Conservation (phyloP, 2,797 vertebrate genomes). For the Remorina albescens region DNA sequence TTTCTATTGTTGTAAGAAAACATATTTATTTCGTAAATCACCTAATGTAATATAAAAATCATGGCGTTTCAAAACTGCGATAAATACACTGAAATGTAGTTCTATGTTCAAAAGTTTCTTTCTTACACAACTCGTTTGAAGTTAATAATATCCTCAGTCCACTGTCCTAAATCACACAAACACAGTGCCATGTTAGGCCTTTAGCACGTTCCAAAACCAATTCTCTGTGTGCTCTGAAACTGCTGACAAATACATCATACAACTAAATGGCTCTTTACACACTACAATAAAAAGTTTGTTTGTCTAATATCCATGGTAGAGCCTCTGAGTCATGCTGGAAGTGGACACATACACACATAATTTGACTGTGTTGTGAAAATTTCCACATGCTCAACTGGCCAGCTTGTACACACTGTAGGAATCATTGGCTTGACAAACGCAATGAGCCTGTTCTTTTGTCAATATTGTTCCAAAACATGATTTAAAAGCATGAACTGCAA, state of each 20-base stretch:
- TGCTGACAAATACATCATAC: constrained; percentile 12
- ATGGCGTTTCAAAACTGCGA: background rate
- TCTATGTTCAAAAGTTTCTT: background rate
- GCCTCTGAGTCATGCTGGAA: constrained; percentile 53
- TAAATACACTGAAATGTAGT: background rate
- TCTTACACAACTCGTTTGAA: no score
- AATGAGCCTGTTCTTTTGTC: background rate
- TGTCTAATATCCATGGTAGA: constrained; percentile 34
- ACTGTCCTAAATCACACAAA: background rate
- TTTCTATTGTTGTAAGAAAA: no score
- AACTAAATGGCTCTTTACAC: background rate
- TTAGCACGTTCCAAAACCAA: background rate
- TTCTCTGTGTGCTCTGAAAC: constrained; percentile 21
- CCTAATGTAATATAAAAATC: no score
- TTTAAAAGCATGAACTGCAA: constrained; percentile 5
- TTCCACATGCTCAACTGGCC: constrained; percentile 18
- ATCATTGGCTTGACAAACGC: background rate
- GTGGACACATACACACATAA: constrained; percentile 34
- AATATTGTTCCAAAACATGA: constrained; percentile 2
- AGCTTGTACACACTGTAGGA: background rate
- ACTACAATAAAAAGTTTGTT: constrained; percentile 36
- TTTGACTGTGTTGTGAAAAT: constrained; percentile 17
- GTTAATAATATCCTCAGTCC: background rate
- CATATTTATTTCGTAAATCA: constrained; percentile 7
- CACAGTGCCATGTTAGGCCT: background rate